Evolutionary conservation across 2,888 invertebrate species (phyloP).

Genomic region (Stenichneumon culpator): DNA sequence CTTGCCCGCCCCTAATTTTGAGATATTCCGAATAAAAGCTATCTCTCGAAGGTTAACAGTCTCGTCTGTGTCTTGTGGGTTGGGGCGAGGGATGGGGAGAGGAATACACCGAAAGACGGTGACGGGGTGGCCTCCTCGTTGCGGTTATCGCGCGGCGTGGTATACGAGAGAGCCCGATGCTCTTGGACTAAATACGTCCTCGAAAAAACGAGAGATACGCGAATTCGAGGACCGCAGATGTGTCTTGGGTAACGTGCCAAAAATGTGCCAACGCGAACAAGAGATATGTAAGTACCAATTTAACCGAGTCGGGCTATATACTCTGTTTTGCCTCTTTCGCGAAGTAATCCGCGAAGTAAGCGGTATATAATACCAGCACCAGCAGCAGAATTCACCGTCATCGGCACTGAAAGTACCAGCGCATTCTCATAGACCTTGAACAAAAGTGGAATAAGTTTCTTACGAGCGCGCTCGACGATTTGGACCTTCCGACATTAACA

Average conservation of each 20-base stretch:
- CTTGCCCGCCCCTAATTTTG: neutral
- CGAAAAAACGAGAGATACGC: constrained; percentile 75
- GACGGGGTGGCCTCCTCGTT: constrained; percentile 24
- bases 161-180: constrained; percentile 61
- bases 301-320: constrained; percentile 72
- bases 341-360: constrained; percentile 46
- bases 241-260: constrained; percentile 78
- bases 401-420: constrained; percentile 25
- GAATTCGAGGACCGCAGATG: constrained; percentile 75
- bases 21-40: constrained; percentile 4
- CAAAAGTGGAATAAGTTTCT: constrained; percentile 68
- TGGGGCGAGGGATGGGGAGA: neutral
- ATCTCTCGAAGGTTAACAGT: constrained; percentile 43
- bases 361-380: constrained; percentile 13
- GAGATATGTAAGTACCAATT: constrained; percentile 82
- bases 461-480: constrained; percentile 25
- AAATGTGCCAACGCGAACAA: constrained; percentile 81
- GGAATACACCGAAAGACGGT: constrained; percentile 18
- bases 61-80: constrained; percentile 17
- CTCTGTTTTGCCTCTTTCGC: constrained; percentile 13
- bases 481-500: neutral
- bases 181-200: constrained; percentile 80
- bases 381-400: constrained; percentile 53
- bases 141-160: constrained; percentile 72
- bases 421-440: constrained; percentile 67